Evolutionary conservation across 2,888 invertebrate species (phyloP), one percentile per base, ranked within the genome.

Genomic region (Diogma glabrata): DNA sequence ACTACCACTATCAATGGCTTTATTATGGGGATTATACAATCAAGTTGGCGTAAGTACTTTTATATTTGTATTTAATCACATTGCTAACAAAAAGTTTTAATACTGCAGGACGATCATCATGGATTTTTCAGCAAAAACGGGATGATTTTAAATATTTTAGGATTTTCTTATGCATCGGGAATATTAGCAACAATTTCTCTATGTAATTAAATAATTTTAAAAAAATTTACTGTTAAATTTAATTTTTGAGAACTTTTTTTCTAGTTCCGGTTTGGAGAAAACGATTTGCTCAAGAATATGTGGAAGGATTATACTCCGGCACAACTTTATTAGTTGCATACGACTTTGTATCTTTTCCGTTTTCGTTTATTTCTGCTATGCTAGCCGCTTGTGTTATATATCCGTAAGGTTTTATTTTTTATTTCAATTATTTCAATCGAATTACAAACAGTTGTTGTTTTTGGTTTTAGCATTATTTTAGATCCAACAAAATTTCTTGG

Each of bases 201-300:
- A 16, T 69, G 69, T 69, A 57, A 52, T n/a, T n/a, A n/a, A 63
- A 57, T 5, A 14, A 8, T 28, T 47, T 14, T 30, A 36, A 12
- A 36, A 14, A 14, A 8, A 36, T 36, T 36, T 14, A 40, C 10
- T 23, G 56, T 63, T 19, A 47, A 2, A 33, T 17, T 3, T 4
- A 20, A 12, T 48, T 50, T 33, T 30, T 7, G n/a, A 43, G 38
- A 14, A 16, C 3, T 36, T 36, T 36, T 36, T 7, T 36, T 14
- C 16, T 63, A 88, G 88, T 82, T 72, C 84, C 88, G 3, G 79
- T 80, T 26, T 87, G 87, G 70, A 75, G 93, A n/a, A 89, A 87
- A n/a, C 76, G 89, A 36, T 93, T 91, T 69, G 91, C 90, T 58
- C 91, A 93, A 64, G 94, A 94, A 63, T 82, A 86, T 0, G 82